Percentiles rank a stretch among this genome's conserved stretches.
phyloP scores from a whole-genome alignment of 2,888 invertebrate species.

The Dolomedes plantarius region DNA sequence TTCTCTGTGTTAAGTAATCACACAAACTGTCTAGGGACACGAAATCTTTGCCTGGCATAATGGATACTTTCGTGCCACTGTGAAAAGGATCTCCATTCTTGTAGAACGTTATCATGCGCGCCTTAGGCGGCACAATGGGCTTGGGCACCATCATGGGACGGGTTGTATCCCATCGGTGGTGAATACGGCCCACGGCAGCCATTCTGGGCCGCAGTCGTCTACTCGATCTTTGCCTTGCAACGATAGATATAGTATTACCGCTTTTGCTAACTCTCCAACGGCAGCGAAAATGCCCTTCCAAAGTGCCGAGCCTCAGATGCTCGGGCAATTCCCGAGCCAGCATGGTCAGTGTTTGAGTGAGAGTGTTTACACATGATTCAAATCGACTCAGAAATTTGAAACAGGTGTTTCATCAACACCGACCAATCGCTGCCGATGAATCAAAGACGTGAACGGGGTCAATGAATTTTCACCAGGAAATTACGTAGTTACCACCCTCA shows the following conservation, averaged over 20 bases:
- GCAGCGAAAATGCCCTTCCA: conserved; percentile 68
- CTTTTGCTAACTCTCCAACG: conserved; percentile 69
- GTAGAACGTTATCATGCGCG: conserved; percentile 89
- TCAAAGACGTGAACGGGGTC: conserved; percentile 37
- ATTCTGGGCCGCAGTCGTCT: conserved; percentile 50
- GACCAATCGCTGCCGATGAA: conserved; percentile 48
- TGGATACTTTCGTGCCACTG: conserved; percentile 91
- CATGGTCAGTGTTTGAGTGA: conserved; percentile 47
- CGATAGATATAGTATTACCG: conserved; percentile 60
- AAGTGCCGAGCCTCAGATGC: conserved; percentile 54
- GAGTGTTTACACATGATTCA: conserved; percentile 42
- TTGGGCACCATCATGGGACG: conserved; percentile 63
- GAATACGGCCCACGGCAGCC: conserved; percentile 57
- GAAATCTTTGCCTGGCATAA: conserved; percentile 92
- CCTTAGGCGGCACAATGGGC: conserved; percentile 71
- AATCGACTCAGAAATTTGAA: conserved; percentile 1
- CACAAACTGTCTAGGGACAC: conserved; percentile 89
- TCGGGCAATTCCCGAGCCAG: conserved; percentile 63
- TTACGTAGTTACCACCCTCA: conserved; percentile 13
- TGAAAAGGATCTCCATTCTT: conserved; percentile 95
- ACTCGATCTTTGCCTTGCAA: conserved; percentile 55
- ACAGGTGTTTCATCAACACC: conserved; percentile 30
- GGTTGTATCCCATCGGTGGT: conserved; percentile 60
- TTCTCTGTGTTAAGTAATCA: conserved; percentile 89
- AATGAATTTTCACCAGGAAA: conserved; percentile 52